phyloP scores from a whole-genome alignment of 2,888 invertebrate species.

The Calliscelio sp. region DNA sequence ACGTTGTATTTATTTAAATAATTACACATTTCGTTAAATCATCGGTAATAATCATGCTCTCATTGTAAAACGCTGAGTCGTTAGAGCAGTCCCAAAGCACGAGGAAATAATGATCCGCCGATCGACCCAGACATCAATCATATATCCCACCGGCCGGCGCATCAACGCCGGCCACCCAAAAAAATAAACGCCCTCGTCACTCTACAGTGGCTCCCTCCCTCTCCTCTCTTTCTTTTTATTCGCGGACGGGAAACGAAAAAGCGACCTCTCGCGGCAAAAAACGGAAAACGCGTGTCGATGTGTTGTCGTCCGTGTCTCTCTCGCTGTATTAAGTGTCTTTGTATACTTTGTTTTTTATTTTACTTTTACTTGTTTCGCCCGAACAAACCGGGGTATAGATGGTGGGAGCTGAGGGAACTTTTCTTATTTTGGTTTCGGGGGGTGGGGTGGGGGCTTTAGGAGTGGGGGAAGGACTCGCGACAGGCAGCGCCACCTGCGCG shows the following conservation, averaged over 20 bases:
- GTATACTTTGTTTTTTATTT: no score
- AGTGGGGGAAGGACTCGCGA: conserved; percentile 50
- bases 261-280: conserved; percentile 9
- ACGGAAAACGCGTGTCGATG: conserved; percentile 28
- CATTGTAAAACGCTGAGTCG: conserved; percentile 77
- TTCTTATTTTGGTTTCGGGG: no score
- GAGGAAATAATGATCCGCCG: conserved; percentile 66
- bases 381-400: neutral
- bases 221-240: neutral
- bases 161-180: no score
- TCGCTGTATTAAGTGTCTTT: no score
- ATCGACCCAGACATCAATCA: conserved; percentile 26
- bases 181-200: no score
- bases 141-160: conserved; percentile 38
- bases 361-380: no score
- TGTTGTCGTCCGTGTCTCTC: no score
- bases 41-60: conserved; percentile 77
- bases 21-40: conserved; percentile 82
- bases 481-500: conserved; percentile 36
- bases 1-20: conserved; percentile 83
- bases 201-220: neutral
- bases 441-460: conserved; percentile 12
- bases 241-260: conserved; percentile 26
- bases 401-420: no score
- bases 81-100: conserved; percentile 78